Percentiles rank a stretch among this genome's conserved stretches.
phyloP scores from a whole-genome alignment of 2,888 invertebrate genomes.

The Andricus quercusramuli region DNA sequence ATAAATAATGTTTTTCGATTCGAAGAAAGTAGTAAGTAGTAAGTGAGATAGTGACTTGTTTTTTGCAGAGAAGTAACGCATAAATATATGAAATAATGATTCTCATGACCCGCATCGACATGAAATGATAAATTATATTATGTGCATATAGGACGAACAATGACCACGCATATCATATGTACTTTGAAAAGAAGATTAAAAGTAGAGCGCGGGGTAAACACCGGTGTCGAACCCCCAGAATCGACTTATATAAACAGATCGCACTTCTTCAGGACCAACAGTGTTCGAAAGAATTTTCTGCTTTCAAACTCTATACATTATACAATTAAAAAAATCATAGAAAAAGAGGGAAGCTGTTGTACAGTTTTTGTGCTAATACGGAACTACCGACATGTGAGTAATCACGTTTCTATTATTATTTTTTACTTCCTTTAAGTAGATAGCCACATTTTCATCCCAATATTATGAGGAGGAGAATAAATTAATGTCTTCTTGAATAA shows the following conservation, averaged over 20 bases:
- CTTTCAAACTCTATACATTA: constrained; percentile 15
- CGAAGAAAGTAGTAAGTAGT: not conserved
- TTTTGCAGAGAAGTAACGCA: not conserved
- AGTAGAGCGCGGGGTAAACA: constrained; percentile 51
- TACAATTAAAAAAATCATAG: constrained; percentile 11
- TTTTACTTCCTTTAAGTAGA: not conserved
- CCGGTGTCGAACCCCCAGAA: constrained; percentile 8
- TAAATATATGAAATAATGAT: constrained; percentile 4
- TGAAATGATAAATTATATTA: constrained; percentile 11
- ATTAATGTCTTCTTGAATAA: too few species aligned
- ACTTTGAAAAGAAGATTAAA: constrained; percentile 51
- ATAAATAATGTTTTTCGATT: too few species aligned
- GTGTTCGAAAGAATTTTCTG: constrained; percentile 46
- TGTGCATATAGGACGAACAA: not conserved
- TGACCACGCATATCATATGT: not conserved
- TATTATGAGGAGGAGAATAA: too few species aligned
- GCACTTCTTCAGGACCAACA: constrained; percentile 51
- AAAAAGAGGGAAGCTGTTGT: not conserved
- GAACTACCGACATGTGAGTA: constrained; percentile 9
- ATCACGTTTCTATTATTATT: not conserved
- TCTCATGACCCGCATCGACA: not conserved
- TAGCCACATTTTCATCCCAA: too few species aligned
- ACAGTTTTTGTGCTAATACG: not conserved
- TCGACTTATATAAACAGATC: constrained; percentile 50
- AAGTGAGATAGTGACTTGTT: not conserved